A percentile compares a stretch with the other conserved stretches of the same genome.
These are phyloP conservation scores for Channa argus DNA, from an alignment of 2,113 vertebrate genomes.

Conservation along the genomic window DNA sequence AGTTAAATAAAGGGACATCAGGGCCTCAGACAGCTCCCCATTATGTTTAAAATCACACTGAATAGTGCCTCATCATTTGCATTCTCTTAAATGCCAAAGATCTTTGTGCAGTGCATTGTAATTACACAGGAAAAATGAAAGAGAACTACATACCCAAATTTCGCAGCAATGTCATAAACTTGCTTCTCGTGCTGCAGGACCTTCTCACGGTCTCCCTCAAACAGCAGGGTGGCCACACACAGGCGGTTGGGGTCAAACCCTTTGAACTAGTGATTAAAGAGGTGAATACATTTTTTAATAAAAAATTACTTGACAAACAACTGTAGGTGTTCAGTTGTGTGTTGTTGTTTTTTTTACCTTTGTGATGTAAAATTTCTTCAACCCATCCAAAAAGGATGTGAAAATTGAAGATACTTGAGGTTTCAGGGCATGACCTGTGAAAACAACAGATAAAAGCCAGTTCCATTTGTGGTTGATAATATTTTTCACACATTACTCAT, in stretches of 20 bases:
- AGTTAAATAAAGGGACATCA: conserved; percentile 35
- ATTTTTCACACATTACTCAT: conserved; percentile 48
- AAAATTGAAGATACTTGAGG: conserved; percentile 99
- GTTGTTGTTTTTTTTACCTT: conserved; percentile 86
- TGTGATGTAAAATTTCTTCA: conserved; percentile 99
- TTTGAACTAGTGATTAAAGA: conserved; percentile 91
- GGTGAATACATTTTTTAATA: conserved; percentile 17
- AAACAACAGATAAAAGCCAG: conserved; percentile 45
- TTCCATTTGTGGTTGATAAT: conserved; percentile 3
- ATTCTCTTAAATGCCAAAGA: background rate
- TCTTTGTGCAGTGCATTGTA: background rate
- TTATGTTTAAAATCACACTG: conserved; percentile 5
- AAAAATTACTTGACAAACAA: conserved; percentile 22
- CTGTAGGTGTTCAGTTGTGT: background rate
- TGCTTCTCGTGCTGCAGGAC: conserved; percentile 99
- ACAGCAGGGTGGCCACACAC: conserved; percentile 96
- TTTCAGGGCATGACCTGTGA: conserved; percentile 96
- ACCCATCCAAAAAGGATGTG: conserved; percentile 97
- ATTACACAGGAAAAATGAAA: background rate
- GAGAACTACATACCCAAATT: conserved; percentile 90
- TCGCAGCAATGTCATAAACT: conserved; percentile 98
- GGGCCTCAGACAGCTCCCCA: background rate
- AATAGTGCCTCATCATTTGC: conserved; percentile 22
- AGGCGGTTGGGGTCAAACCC: conserved; percentile 93
- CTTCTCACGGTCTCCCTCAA: conserved; percentile 95